Percentiles rank a stretch among this genome's conserved stretches.
Evolutionary conservation across 2,888 invertebrate genomes (phyloP).

Genomic region (Eubasilissa splendida): DNA sequence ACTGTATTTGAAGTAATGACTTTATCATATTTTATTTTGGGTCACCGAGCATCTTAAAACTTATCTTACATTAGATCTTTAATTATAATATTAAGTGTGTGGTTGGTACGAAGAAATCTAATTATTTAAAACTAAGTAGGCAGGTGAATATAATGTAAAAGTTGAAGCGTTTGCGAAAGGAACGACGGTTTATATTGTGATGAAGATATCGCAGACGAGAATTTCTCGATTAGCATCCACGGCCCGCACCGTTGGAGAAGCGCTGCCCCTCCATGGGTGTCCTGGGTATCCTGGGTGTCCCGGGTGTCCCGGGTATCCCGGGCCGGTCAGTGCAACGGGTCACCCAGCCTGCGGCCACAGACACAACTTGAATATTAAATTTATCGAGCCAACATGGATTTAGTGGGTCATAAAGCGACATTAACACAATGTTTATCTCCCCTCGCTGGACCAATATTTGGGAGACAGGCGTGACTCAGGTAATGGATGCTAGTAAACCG

Average conservation of each 20-base stretch:
- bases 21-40: too few species aligned
- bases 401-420: constrained; percentile 49
- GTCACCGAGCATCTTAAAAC: too few species aligned
- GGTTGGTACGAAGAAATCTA: too few species aligned
- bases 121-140: too few species aligned
- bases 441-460: constrained; percentile 15
- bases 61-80: too few species aligned
- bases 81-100: too few species aligned
- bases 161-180: too few species aligned
- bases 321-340: not conserved
- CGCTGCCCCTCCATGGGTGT: not conserved
- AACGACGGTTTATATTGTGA: too few species aligned
- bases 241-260: not conserved
- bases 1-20: too few species aligned
- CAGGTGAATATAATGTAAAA: too few species aligned
- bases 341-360: not conserved
- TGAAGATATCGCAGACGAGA: too few species aligned
- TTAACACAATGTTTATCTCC: constrained; percentile 22
- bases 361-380: constrained; percentile 1
- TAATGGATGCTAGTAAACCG: not conserved
- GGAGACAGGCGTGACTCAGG: not conserved
- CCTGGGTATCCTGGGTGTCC: not conserved
- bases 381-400: constrained; percentile 41
- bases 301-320: not conserved
- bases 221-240: too few species aligned